phyloP scores from a whole-genome alignment of 2,888 invertebrate species.

The Nymphalis urticae region DNA sequence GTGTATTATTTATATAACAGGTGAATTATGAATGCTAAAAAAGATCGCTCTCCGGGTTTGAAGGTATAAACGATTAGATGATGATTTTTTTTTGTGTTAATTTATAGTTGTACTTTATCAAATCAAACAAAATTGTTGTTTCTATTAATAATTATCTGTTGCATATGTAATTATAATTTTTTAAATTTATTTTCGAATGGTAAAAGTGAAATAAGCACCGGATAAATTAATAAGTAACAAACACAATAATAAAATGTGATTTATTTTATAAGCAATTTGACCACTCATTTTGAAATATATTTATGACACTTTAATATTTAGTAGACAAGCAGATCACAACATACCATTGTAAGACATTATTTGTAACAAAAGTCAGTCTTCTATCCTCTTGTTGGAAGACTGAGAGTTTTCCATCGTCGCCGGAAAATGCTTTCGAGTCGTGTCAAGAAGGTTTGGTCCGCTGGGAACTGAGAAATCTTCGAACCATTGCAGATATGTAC shows the following conservation, averaged over 20 bases:
- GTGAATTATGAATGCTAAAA: not conserved
- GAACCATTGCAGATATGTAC: slow-evolving; percentile 10
- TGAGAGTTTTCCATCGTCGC: slow-evolving; percentile 10
- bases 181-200: too few species aligned
- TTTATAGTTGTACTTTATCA: too few species aligned
- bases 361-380: slow-evolving; percentile 6
- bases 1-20: slow-evolving; percentile 2
- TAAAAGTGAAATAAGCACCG: too few species aligned
- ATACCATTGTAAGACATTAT: not conserved
- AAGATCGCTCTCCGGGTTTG: not conserved
- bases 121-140: too few species aligned
- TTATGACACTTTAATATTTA: too few species aligned
- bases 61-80: not conserved
- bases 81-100: not conserved
- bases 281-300: too few species aligned
- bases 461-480: slow-evolving; percentile 9
- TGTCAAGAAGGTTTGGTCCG: slow-evolving; percentile 13
- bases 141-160: too few species aligned
- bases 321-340: not conserved
- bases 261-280: too few species aligned
- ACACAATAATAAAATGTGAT: too few species aligned
- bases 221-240: too few species aligned
- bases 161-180: too few species aligned
- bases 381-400: slow-evolving; percentile 2
- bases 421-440: slow-evolving; percentile 9